Percentiles rank a stretch among this genome's conserved stretches.
Conservation (phyloP, 2,797 vertebrate species). For the Premnoplex brunnescens region DNA sequence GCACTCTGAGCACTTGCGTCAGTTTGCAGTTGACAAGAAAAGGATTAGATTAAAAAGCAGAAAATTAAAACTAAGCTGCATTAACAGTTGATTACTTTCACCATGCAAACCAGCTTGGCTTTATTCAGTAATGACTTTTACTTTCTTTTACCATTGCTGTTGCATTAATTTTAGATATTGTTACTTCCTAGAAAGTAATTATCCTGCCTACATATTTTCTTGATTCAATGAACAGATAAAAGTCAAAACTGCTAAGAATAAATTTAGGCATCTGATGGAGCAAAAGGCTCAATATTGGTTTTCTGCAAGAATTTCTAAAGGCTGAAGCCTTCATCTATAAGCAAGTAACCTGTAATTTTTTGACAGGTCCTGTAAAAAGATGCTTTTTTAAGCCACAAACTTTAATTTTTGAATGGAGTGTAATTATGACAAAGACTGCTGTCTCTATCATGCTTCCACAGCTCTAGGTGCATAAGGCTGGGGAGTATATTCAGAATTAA, state of each 20-base stretch:
- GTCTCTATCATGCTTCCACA: background rate
- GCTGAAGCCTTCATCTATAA: background rate
- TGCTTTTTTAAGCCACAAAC: background rate
- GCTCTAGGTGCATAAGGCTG: background rate
- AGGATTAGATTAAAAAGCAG: background rate
- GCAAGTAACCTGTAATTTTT: background rate
- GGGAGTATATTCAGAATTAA: background rate
- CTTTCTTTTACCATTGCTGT: background rate
- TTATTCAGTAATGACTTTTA: background rate
- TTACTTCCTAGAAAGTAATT: conserved; percentile 15
- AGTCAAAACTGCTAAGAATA: background rate
- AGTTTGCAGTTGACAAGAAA: background rate
- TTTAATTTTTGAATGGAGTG: background rate
- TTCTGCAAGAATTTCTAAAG: background rate
- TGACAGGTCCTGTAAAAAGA: background rate
- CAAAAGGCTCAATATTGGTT: background rate
- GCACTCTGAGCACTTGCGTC: background rate
- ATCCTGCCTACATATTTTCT: background rate
- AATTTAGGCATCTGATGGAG: background rate
- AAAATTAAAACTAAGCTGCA: conserved; percentile 14
- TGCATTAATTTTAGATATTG: background rate
- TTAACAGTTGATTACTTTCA: background rate
- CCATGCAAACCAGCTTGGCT: background rate
- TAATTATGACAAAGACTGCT: background rate
- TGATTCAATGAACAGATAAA: conserved; percentile 15